Percentiles rank a stretch among this genome's conserved stretches.
phyloP scores from a whole-genome alignment of 2,888 invertebrate genomes.

The Philereme vetulata region DNA sequence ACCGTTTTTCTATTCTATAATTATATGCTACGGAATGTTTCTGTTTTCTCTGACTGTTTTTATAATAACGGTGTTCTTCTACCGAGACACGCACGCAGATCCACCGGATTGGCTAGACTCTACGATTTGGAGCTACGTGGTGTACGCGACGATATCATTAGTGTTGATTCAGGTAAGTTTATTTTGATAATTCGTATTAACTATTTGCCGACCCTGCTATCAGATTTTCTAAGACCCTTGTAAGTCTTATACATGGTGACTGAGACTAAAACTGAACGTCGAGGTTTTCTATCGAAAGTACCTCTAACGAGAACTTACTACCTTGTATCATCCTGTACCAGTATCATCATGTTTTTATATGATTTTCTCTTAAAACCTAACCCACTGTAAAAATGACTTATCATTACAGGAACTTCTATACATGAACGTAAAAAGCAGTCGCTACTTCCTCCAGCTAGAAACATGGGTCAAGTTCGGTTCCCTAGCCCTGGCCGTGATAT shows the following conservation, averaged over 20 bases:
- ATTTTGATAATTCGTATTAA: background rate
- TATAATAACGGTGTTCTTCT: slow-evolving; percentile 75
- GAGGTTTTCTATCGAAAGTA: too few species aligned
- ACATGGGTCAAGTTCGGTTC: slow-evolving; percentile 83
- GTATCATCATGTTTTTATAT: too few species aligned
- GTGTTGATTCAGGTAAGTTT: slow-evolving; percentile 70
- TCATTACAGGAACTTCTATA: slow-evolving; percentile 78
- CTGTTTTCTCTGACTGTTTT: slow-evolving; percentile 77
- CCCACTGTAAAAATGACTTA: background rate
- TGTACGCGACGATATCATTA: slow-evolving; percentile 63
- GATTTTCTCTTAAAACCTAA: too few species aligned
- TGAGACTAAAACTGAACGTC: too few species aligned
- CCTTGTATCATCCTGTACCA: too few species aligned
- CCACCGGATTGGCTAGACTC: slow-evolving; percentile 59
- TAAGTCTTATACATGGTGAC: too few species aligned
- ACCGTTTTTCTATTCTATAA: slow-evolving; percentile 80
- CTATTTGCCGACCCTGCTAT: too few species aligned
- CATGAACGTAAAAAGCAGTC: slow-evolving; percentile 72
- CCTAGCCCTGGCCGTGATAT: slow-evolving; percentile 67
- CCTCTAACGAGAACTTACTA: too few species aligned
- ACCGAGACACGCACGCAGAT: slow-evolving; percentile 60
- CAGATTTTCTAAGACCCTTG: too few species aligned
- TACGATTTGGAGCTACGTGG: slow-evolving; percentile 64
- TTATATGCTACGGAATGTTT: slow-evolving; percentile 76
- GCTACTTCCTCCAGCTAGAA: slow-evolving; percentile 80